Conservation (phyloP, 1,140 invertebrate genomes). For the Trichogramma pretiosum region DNA sequence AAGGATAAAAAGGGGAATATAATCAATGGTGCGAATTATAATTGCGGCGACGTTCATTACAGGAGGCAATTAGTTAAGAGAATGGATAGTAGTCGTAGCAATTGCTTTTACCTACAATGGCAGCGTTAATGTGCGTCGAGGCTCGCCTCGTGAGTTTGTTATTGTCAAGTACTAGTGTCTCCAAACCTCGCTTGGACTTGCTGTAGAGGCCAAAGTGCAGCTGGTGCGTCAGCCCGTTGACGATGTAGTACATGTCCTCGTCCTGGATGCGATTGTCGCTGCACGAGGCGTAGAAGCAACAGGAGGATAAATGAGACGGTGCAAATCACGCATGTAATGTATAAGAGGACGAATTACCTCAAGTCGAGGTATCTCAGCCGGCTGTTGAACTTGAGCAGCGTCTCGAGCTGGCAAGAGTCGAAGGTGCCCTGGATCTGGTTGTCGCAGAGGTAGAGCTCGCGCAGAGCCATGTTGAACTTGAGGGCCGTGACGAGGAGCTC, state of each 20-base stretch:
- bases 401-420: constrained; percentile 12
- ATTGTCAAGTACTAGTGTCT: constrained; percentile 10
- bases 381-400: constrained; percentile 14
- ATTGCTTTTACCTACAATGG: constrained; percentile 21
- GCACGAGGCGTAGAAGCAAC: not conserved
- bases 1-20: no score
- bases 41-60: no score
- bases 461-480: constrained; percentile 17
- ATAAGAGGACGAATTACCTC: constrained; percentile 11
- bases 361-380: constrained; percentile 12
- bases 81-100: no score
- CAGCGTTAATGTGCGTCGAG: constrained; percentile 11
- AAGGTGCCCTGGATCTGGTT: constrained; percentile 5
- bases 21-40: no score
- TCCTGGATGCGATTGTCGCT: constrained; percentile 13
- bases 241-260: constrained; percentile 5
- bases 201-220: constrained; percentile 13
- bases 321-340: no score
- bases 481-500: constrained; percentile 13
- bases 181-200: constrained; percentile 11
- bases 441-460: constrained; percentile 13
- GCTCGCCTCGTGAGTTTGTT: constrained; percentile 11
- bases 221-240: constrained; percentile 14
- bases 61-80: no score
- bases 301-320: no score